Evolutionary conservation across 2,113 vertebrate species (phyloP).

Genomic region (Sinocyclocheilus grahami): DNA sequence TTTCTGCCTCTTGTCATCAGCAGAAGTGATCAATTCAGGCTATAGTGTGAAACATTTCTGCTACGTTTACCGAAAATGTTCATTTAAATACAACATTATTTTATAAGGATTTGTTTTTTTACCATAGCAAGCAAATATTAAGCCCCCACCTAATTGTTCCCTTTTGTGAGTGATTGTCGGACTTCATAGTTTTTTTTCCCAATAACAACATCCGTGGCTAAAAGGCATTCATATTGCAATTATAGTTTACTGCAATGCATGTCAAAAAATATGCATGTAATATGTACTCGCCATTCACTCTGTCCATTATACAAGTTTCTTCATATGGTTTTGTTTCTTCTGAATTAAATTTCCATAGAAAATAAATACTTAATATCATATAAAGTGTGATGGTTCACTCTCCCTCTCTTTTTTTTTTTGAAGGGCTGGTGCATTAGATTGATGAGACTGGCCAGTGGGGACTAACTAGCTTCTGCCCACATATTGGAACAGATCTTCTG

Average conservation of each 20-base stretch:
- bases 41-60: neutral
- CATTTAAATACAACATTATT: no score
- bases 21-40: slow-evolving; percentile 42
- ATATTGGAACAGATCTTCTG: slow-evolving; percentile 29
- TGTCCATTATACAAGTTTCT: neutral
- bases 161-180: neutral
- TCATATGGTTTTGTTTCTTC: neutral
- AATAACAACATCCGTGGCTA: neutral
- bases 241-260: neutral
- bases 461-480: slow-evolving; percentile 42
- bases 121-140: neutral
- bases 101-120: no score
- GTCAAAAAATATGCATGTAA: neutral
- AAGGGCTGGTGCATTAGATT: slow-evolving; percentile 5
- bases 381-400: neutral
- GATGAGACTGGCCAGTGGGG: slow-evolving; percentile 35
- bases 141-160: neutral
- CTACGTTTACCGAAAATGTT: no score
- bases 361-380: neutral
- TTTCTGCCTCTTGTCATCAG: slow-evolving; percentile 23
- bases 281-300: neutral
- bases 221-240: neutral
- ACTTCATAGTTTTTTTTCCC: neutral
- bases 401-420: neutral
- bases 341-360: slow-evolving; percentile 18